phyloP scores from a whole-genome alignment of 2,888 invertebrate genomes.

The Tubulanus polymorphus region DNA sequence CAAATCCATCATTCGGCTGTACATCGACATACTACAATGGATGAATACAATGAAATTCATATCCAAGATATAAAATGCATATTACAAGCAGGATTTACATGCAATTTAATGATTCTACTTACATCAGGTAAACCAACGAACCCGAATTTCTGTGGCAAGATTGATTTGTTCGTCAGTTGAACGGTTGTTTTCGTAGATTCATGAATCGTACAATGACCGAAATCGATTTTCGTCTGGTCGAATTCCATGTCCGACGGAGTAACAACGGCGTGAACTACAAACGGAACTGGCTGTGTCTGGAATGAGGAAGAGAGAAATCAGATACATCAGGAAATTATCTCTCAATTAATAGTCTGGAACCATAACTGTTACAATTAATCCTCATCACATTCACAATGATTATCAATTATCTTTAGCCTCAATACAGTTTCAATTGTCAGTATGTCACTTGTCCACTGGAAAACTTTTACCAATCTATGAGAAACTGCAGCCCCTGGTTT shows the following conservation, averaged over 20 bases:
- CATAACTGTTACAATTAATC: too few relatives aligned
- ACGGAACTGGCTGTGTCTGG: conserved; percentile 49
- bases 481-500: too few relatives aligned
- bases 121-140: conserved; percentile 52
- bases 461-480: background rate
- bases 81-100: background rate
- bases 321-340: too few relatives aligned
- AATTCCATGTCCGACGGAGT: conserved; percentile 51
- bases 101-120: conserved; percentile 14
- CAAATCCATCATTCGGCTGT: conserved; percentile 54
- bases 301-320: too few relatives aligned
- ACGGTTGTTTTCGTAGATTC: conserved; percentile 45
- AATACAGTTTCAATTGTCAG: too few relatives aligned
- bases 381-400: too few relatives aligned
- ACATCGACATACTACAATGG: conserved; percentile 48
- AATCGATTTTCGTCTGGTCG: conserved; percentile 42
- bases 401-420: too few relatives aligned
- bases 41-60: conserved; percentile 4
- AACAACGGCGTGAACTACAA: conserved; percentile 50
- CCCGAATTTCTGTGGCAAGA: conserved; percentile 51
- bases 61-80: background rate
- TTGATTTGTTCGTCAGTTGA: conserved; percentile 47
- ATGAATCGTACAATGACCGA: conserved; percentile 50
- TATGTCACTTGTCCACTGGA: background rate
- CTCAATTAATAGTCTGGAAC: too few relatives aligned